phyloP scores from a whole-genome alignment of 2,888 invertebrate genomes.

The Xestia xanthographa region DNA sequence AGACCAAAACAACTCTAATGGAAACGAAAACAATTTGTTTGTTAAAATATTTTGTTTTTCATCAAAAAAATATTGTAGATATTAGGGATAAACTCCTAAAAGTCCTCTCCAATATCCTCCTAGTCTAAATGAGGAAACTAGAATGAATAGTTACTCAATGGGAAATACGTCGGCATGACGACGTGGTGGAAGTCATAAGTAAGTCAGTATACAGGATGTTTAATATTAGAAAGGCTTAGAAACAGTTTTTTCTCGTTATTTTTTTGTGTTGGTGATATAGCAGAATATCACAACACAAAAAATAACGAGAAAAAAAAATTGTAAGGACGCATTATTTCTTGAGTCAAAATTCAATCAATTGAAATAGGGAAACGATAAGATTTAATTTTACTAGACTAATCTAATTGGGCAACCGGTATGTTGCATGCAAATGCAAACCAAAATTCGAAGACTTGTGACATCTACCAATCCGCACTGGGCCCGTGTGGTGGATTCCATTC shows the following conservation, averaged over 20 bases:
- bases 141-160: neutral
- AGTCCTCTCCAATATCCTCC: neutral
- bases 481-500: too few species aligned
- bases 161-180: constrained; percentile 18
- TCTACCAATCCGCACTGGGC: too few species aligned
- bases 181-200: neutral
- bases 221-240: neutral
- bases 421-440: too few species aligned
- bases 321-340: neutral
- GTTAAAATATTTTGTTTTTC: neutral
- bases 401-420: neutral
- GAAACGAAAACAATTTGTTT: neutral
- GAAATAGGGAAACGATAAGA: neutral
- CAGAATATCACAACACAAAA: neutral
- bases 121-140: constrained; percentile 14
- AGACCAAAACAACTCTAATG: neutral
- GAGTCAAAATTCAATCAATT: neutral
- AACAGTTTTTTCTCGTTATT: too few species aligned
- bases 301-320: too few species aligned
- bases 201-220: neutral
- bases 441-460: too few species aligned
- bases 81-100: neutral
- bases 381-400: neutral
- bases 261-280: too few species aligned
- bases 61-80: neutral